Percentiles rank a stretch among this genome's conserved stretches.
Conservation (phyloP, 2,888 invertebrate genomes). For the Alviniconcha strummeri region DNA sequence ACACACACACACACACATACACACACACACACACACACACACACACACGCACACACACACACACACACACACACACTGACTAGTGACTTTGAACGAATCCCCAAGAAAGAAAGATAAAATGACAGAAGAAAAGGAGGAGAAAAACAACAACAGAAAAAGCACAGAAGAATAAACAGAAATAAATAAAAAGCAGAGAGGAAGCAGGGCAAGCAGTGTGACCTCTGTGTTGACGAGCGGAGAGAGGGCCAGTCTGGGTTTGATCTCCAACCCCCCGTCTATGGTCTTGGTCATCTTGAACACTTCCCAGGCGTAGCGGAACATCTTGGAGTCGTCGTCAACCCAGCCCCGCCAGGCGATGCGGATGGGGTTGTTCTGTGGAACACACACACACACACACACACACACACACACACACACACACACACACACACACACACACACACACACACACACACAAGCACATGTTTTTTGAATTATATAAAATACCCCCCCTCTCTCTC, state of each 20-base stretch:
- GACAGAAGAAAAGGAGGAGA: too few relatives aligned
- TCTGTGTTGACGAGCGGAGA: slow-evolving; percentile 21
- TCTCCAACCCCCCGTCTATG: slow-evolving; percentile 1
- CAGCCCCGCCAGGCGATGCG: background rate
- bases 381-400: background rate
- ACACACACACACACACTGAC: too few relatives aligned
- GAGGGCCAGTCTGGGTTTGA: background rate
- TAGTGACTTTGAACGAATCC: too few relatives aligned
- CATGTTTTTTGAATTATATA: too few relatives aligned
- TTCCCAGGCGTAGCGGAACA: slow-evolving; percentile 29
- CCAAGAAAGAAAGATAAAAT: too few relatives aligned
- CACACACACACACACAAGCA: too few relatives aligned
- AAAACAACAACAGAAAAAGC: too few relatives aligned
- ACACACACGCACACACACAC: too few relatives aligned
- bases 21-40: too few relatives aligned
- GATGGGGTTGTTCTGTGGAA: background rate
- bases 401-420: background rate
- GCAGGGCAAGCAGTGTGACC: background rate
- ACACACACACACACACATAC: background rate
- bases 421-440: background rate
- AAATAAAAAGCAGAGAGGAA: background rate
- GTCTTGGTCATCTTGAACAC: slow-evolving; percentile 30
- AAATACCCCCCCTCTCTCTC: too few relatives aligned
- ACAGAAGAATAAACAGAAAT: background rate
- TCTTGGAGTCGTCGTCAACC: slow-evolving; percentile 23